A percentile compares a stretch with the other conserved stretches of the same genome.
phyloP scores from a whole-genome alignment of 1,140 invertebrate species.

The Trichonephila clavata region DNA sequence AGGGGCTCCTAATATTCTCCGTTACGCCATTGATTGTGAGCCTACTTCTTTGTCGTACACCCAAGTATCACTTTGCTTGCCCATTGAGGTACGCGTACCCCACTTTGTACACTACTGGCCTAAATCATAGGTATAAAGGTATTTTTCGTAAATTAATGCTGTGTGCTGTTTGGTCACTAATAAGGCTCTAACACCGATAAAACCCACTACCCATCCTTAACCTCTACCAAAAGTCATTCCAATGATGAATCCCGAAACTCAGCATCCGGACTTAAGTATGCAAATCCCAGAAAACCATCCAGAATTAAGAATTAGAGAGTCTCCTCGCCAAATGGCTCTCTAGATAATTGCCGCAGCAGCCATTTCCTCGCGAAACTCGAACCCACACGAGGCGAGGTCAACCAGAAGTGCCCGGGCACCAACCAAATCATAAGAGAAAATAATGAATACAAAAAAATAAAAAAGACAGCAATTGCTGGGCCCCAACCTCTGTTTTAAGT shows the following conservation, averaged over 20 bases:
- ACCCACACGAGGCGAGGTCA: constrained; percentile 25
- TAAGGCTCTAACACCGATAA: no score
- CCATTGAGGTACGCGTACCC: no score
- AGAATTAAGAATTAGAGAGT: background rate
- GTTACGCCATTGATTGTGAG: no score
- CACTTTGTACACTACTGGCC: no score
- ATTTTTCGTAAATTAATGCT: no score
- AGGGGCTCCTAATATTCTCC: no score
- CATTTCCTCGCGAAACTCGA: background rate
- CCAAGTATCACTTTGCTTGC: no score
- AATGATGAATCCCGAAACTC: background rate
- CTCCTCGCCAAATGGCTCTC: background rate
- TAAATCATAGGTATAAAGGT: no score
- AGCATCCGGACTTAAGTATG: background rate
- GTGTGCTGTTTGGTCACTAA: no score
- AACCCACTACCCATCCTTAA: background rate
- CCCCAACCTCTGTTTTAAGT: constrained; percentile 28
- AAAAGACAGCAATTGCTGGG: background rate
- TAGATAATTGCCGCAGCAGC: background rate
- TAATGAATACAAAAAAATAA: background rate
- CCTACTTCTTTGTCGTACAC: no score
- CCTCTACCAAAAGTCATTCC: background rate
- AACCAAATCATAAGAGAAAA: background rate
- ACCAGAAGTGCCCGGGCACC: background rate
- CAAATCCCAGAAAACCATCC: background rate